Percentiles rank a stretch among this genome's conserved stretches.
Conservation (phyloP, 2,888 invertebrate genomes). For the Apamea monoglypha region DNA sequence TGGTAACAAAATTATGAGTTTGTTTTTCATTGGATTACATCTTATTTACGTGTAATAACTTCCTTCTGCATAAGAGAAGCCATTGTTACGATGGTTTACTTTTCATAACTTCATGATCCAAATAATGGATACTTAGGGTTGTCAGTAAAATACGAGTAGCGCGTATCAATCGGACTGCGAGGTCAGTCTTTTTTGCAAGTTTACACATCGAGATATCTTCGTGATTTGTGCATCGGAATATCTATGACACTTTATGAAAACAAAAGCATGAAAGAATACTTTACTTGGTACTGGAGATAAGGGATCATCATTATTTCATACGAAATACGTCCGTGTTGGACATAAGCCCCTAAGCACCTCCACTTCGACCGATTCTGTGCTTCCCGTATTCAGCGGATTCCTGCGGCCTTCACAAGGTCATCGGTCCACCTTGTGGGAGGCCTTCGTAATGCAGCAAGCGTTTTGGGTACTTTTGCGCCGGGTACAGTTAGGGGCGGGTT, state of each 20-base stretch:
- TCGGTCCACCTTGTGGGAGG: too few species aligned
- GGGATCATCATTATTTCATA: too few species aligned
- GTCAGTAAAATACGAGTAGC: neutral
- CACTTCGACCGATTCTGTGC: too few species aligned
- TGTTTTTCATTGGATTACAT: slow-evolving; percentile 34
- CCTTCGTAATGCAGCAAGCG: too few species aligned
- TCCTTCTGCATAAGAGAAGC: neutral
- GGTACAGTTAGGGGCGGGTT: too few species aligned
- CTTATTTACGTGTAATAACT: slow-evolving; percentile 9
- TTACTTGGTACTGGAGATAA: too few species aligned
- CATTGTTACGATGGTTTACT: neutral
- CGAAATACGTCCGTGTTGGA: too few species aligned
- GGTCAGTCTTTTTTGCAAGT: neutral
- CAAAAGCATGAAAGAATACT: too few species aligned
- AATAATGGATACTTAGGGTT: neutral
- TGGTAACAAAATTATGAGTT: slow-evolving; percentile 27
- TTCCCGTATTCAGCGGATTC: too few species aligned
- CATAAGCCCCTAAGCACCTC: too few species aligned
- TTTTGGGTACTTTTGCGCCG: too few species aligned
- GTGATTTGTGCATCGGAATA: neutral
- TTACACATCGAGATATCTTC: neutral
- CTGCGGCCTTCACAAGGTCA: too few species aligned
- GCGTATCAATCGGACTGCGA: neutral
- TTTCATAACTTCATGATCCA: neutral
- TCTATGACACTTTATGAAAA: neutral